A percentile compares a stretch with the other conserved stretches of the same genome.
Evolutionary conservation across 2,113 vertebrate genomes (phyloP).

Genomic region (Zootoca vivipara): DNA sequence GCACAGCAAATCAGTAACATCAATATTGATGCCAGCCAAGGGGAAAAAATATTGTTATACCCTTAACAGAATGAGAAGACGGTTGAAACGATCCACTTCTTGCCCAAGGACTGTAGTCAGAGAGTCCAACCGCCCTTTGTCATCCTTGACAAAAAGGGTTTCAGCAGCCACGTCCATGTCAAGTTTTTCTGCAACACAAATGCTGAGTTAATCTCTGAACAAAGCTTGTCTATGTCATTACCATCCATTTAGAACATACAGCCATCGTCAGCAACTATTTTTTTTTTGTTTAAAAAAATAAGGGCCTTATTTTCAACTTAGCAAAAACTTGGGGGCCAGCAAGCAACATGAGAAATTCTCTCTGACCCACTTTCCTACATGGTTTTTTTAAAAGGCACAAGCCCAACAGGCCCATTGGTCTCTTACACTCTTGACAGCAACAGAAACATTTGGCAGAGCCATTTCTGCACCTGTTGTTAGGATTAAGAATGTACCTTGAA

Average conservation of each 20-base stretch:
- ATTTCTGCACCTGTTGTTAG: background rate
- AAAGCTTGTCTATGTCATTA: slow-evolving; percentile 16
- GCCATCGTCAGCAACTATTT: too few species aligned
- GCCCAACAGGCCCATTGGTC: background rate
- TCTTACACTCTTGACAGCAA: background rate
- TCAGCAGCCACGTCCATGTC: slow-evolving; percentile 79
- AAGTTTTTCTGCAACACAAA: slow-evolving; percentile 77
- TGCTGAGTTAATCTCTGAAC: background rate
- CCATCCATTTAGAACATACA: background rate
- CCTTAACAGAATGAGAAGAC: slow-evolving; percentile 75
- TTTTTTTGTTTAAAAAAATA: background rate
- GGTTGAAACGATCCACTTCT: slow-evolving; percentile 83
- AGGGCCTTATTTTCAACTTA: background rate
- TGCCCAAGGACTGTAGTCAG: slow-evolving; percentile 82
- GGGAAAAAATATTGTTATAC: slow-evolving; percentile 46
- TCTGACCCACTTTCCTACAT: background rate
- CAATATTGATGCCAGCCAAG: background rate
- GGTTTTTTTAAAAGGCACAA: too few species aligned
- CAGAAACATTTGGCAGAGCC: background rate
- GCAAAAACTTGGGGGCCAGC: background rate
- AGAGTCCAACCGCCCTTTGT: slow-evolving; percentile 78
- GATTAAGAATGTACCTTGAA: background rate
- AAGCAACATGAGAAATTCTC: background rate
- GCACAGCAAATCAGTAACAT: background rate
- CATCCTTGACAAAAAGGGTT: slow-evolving; percentile 76